Base-by-base conservation (phyloP, 1,140 invertebrate genomes). In the Calycopis cecrops region DNA sequence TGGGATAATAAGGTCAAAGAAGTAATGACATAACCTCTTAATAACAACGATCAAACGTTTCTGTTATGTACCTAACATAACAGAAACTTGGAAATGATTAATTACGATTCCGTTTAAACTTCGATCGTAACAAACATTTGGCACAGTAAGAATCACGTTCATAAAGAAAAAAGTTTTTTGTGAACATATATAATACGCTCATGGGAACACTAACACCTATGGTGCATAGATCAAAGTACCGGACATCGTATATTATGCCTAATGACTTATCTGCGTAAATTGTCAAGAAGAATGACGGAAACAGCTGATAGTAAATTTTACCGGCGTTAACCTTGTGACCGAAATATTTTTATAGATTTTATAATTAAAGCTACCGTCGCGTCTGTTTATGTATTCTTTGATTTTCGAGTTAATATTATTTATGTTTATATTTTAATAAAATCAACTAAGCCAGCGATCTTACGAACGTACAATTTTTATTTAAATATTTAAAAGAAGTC, bases 291-390 rank as follows among this genome's bases (percentile, higher is more conserved):
- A 63, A 55, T 57, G 52, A 54, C 60, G 60, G 60, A 62, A 62
- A 52, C 58, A 57, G 55, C 35, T 35, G 50, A 60, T 57, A 34
- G 47, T 60, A 57, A 55, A 28, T 28, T 59, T 62, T 52, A 44
- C 48, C 35, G 52, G n/a, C 35, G 54, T 56, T 60, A 54, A 63
- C 62, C 62, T 63, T 63, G 62, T 55, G 55, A 57, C 62, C 62
- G 52, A 57, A 17, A 63, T 63, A 47, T 57, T 52, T 44, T 44
- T 44, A 44, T 44, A 44, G 40, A 44, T 44, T 44, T 44, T 16
- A 44, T 44, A 44, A 44, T 44, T 44, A 16, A 17, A 44, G 2
- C 21, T 3, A 28, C 21, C 40, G 40, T 14, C 14, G 40, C 40
- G 40, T 44, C 40, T 44, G 40, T 14, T 44, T 16, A 6, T 40